Percentiles rank a stretch among this genome's conserved stretches.
Evolutionary conservation across 1,140 invertebrate genomes (phyloP).

Genomic region (Stegodyphus dumicola): DNA sequence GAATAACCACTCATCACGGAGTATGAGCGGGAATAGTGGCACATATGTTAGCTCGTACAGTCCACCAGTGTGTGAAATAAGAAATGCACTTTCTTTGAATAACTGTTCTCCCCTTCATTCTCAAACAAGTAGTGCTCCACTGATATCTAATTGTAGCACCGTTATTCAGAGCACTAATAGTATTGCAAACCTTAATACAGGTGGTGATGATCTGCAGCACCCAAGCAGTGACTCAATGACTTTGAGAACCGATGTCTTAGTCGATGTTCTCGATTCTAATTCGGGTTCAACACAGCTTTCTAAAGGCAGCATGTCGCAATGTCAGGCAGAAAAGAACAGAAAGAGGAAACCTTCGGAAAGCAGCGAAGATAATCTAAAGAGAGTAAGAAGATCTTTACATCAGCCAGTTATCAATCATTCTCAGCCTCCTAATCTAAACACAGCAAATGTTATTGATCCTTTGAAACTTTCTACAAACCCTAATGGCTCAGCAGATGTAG

Average conservation of each 20-base stretch:
- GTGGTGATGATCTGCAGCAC: not conserved
- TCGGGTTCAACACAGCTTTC: not conserved
- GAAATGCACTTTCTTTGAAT: not conserved
- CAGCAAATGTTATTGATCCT: not conserved
- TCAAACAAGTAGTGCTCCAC: not conserved
- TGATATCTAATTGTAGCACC: constrained; percentile 9
- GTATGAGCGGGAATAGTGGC: not conserved
- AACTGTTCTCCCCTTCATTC: not conserved
- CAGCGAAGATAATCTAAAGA: not conserved
- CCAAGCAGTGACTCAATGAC: not conserved
- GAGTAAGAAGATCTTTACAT: not conserved
- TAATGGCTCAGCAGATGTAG: not conserved
- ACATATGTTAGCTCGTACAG: not conserved
- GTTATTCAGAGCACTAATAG: not conserved
- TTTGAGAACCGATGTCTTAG: not conserved
- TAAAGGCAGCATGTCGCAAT: not conserved
- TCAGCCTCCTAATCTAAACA: not conserved
- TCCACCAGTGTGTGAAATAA: not conserved
- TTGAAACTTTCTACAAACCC: not conserved
- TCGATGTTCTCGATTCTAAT: not conserved
- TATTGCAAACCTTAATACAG: not conserved
- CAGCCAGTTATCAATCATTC: not conserved
- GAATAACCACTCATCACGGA: constrained; percentile 2
- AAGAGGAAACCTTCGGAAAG: not conserved
- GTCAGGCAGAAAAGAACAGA: not conserved